A percentile compares a stretch with the other conserved stretches of the same genome.
Conservation (phyloP, 2,888 invertebrate species). For the Linyphia triangularis region DNA sequence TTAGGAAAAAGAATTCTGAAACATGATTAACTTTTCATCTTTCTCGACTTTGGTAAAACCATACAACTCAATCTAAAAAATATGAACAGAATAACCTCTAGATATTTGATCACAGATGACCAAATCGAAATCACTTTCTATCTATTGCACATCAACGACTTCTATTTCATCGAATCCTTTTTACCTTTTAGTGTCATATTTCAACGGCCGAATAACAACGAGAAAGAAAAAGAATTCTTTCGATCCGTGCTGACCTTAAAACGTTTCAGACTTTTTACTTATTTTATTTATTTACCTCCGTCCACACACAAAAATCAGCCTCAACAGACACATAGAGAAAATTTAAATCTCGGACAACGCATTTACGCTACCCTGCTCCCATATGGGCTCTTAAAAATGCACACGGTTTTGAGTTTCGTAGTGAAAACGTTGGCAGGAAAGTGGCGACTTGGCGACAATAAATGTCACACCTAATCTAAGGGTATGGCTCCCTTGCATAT, state of each 20-base stretch:
- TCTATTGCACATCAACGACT: not conserved
- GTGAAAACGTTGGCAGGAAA: conserved; percentile 21
- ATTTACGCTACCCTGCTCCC: not conserved
- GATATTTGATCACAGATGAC: conserved; percentile 16
- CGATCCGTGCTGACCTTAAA: not conserved
- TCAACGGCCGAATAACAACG: not conserved
- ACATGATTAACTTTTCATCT: not conserved
- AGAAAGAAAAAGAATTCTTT: not conserved
- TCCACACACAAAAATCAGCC: not conserved
- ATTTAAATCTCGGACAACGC: conserved; percentile 58
- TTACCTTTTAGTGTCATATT: conserved; percentile 8
- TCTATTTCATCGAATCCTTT: not conserved
- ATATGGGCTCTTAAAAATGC: conserved; percentile 21
- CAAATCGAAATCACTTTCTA: conserved; percentile 12
- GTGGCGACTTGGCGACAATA: conserved; percentile 64
- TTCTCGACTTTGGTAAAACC: not conserved
- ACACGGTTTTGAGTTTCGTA: conserved; percentile 52
- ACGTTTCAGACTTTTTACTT: not conserved
- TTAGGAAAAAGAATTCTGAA: too few relatives aligned
- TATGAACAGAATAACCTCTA: not conserved
- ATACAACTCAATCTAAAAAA: not conserved
- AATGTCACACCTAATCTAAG: conserved; percentile 51
- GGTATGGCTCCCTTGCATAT: conserved; percentile 52
- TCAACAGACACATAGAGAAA: conserved; percentile 33
- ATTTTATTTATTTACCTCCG: not conserved